Conservation (phyloP, 2,797 vertebrate genomes). For the Melanotaenia nigrans region DNA sequence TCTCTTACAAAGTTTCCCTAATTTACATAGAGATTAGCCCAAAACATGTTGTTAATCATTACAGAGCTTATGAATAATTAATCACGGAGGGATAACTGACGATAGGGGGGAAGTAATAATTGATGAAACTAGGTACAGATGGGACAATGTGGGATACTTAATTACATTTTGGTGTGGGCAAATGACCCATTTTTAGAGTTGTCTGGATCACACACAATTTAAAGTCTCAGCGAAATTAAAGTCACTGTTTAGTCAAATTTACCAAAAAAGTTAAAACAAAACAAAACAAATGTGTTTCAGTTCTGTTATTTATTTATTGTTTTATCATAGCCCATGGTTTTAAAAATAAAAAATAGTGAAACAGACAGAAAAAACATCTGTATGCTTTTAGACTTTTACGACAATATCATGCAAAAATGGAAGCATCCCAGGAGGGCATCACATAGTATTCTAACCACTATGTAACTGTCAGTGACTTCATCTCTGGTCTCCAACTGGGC, state of each 20-base stretch:
- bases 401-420: slow-evolving; percentile 3
- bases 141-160: slow-evolving; percentile 67
- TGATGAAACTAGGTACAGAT: slow-evolving; percentile 77
- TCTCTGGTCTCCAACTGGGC: slow-evolving; percentile 23
- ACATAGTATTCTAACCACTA: slow-evolving; percentile 32
- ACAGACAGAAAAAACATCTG: slow-evolving; percentile 19
- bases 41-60: slow-evolving; percentile 77
- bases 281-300: background rate
- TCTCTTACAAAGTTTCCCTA: slow-evolving; percentile 55
- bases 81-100: slow-evolving; percentile 68
- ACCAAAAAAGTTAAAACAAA: background rate
- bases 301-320: background rate
- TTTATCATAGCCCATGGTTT: background rate
- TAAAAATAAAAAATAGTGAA: slow-evolving; percentile 9
- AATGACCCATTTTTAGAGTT: slow-evolving; percentile 61
- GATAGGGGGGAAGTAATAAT: slow-evolving; percentile 79
- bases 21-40: slow-evolving; percentile 73
- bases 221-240: slow-evolving; percentile 18
- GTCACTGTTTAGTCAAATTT: background rate
- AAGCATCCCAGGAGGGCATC: slow-evolving; percentile 14
- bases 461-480: slow-evolving; percentile 45
- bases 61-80: slow-evolving; percentile 79
- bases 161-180: slow-evolving; percentile 70
- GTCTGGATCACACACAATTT: slow-evolving; percentile 26
- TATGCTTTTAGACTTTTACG: slow-evolving; percentile 5